These are phyloP conservation scores for Chionoecetes opilio DNA, from an alignment of 1,140 invertebrate species.

Conservation along the genomic window DNA sequence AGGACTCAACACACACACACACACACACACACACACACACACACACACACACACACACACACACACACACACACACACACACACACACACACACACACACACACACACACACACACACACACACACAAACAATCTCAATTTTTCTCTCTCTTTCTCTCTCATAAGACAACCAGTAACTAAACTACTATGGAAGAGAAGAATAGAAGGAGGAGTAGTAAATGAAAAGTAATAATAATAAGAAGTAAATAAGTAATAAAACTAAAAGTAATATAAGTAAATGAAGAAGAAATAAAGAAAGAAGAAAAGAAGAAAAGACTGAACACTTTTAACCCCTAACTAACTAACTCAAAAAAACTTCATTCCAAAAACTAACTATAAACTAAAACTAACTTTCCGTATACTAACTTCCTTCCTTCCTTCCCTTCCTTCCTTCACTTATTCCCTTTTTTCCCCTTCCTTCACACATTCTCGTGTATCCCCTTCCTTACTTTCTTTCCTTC, in stretches of 20 bases:
- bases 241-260: neutral
- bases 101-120: constrained; percentile 36
- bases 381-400: too few relatives aligned
- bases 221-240: neutral
- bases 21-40: constrained; percentile 12
- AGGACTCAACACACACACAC: neutral
- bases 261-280: neutral
- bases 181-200: neutral
- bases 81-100: neutral
- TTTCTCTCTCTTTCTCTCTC: too few relatives aligned
- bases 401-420: too few relatives aligned
- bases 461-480: too few relatives aligned
- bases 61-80: neutral
- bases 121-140: neutral
- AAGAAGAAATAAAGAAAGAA: neutral
- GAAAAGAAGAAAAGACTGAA: neutral
- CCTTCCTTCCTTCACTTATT: too few relatives aligned
- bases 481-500: too few relatives aligned
- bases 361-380: too few relatives aligned
- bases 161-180: too few relatives aligned
- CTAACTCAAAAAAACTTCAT: too few relatives aligned
- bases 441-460: too few relatives aligned
- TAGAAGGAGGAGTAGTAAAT: neutral
- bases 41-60: constrained; percentile 13
- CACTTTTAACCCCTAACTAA: too few relatives aligned